Base-by-base conservation (phyloP, 2,113 vertebrate genomes). In the Zosterops pallidus region DNA sequence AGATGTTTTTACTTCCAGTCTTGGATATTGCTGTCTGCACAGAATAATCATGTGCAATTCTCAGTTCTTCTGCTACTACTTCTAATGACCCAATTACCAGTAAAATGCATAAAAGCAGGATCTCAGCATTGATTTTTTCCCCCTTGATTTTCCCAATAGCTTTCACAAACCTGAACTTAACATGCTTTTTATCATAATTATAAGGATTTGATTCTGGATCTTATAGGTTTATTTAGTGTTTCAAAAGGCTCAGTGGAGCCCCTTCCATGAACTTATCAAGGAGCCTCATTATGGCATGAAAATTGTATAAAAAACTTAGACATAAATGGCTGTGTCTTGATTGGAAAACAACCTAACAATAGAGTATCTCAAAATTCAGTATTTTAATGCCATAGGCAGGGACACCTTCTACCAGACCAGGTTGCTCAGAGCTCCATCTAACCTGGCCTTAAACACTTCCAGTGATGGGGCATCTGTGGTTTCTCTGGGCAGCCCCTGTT, bases 81-180 rank as follows among this genome's bases (percentile, higher is more conserved):
- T 94, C 85, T 94, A 96, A 97, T 93, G 88, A 90, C 65, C 88
- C 93, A 96, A 96, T 96, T 97, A 96, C 72, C 76, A 95, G 92
- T 93, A 93, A 97, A 95, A 95, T 79, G 94, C 88, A 88, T 95
- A 96, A 96, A 95, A 93, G 90, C 52, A 86, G 86, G 80, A 86
- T 92, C 95, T 94, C 92, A 86, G 11, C 90, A 96, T 97, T 96
- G 94, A 96, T 96, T 97, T 95, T 88, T 88, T 33, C 42, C 3
- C 24, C 26, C 92, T 90, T 84, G 85, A 90, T 95, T 95, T 93
- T 92, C 71, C 92, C 83, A 42, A 78, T 86, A 81, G 93, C 90
- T 92, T 95, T 92, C 72, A 94, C 72, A 94, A 94, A 90, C 79
- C 52, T 89, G 56, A 93, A 90, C 72, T 94, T 83, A 90, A 68